Conservation (phyloP, 2,113 vertebrate species). For the Nycticryphes semicollaris region DNA sequence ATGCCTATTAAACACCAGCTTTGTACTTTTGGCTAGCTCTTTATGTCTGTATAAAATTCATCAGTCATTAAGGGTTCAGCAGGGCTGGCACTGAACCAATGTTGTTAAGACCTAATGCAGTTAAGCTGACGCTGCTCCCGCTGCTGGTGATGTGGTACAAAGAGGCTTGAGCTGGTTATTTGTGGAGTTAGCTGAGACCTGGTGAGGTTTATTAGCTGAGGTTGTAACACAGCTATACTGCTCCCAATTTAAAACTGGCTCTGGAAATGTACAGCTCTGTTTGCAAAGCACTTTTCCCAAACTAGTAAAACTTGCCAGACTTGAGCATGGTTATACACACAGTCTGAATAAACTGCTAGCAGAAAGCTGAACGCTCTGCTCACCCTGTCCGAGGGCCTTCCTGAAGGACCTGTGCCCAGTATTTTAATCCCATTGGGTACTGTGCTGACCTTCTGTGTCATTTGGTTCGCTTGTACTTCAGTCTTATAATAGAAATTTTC, state of each 20-base stretch:
- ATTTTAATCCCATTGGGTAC: not conserved
- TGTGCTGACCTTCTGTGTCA: not conserved
- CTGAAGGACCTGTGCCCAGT: not conserved
- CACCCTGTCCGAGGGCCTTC: not conserved
- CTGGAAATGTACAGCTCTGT: not conserved
- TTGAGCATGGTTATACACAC: not conserved
- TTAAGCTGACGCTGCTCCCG: constrained; percentile 16
- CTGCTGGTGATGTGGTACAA: not conserved
- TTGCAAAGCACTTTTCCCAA: constrained; percentile 5
- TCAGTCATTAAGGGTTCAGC: not conserved
- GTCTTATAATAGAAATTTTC: not conserved
- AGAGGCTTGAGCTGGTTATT: constrained; percentile 41
- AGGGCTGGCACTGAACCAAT: not conserved
- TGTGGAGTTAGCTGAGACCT: constrained; percentile 12
- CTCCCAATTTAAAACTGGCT: not conserved
- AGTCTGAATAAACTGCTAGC: not conserved
- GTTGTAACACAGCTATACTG: not conserved
- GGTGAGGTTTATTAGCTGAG: not conserved
- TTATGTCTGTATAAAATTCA: not conserved
- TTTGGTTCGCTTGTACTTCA: not conserved
- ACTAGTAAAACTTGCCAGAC: not conserved
- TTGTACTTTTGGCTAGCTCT: not conserved
- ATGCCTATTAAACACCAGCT: not conserved
- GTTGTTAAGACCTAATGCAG: not conserved
- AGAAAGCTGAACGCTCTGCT: not conserved